phyloP scores from a whole-genome alignment of 2,888 invertebrate genomes.

The Nezara viridula region DNA sequence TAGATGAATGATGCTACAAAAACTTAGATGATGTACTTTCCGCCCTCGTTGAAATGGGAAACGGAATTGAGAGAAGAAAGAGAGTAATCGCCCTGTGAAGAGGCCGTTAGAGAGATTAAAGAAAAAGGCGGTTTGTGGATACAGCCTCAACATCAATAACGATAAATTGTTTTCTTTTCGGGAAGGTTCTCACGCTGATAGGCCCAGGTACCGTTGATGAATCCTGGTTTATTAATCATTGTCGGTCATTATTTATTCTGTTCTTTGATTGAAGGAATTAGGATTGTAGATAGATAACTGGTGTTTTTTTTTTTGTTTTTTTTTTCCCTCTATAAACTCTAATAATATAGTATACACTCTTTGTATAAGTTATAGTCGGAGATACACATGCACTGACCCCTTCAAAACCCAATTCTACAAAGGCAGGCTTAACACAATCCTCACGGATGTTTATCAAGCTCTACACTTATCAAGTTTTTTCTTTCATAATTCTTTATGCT shows the following conservation, averaged over 20 bases:
- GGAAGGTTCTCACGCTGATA: not conserved
- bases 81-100: not conserved
- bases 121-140: not conserved
- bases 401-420: too few relatives aligned
- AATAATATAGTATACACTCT: too few relatives aligned
- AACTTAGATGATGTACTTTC: not conserved
- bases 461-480: too few relatives aligned
- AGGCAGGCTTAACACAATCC: too few relatives aligned
- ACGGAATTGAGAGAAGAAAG: slow-evolving; percentile 3
- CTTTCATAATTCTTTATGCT: too few relatives aligned
- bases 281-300: too few relatives aligned
- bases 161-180: not conserved
- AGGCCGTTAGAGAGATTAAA: not conserved
- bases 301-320: too few relatives aligned
- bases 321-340: too few relatives aligned
- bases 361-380: too few relatives aligned
- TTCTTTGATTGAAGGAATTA: not conserved
- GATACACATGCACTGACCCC: too few relatives aligned
- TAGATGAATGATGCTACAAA: not conserved
- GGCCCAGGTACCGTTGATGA: not conserved
- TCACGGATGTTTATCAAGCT: too few relatives aligned
- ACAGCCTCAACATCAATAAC: not conserved
- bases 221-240: not conserved
- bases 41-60: not conserved
- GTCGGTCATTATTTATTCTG: not conserved